These are phyloP conservation scores for Leptopterna dolabrata DNA, from an alignment of 2,888 invertebrate genomes.

Conservation along the genomic window DNA sequence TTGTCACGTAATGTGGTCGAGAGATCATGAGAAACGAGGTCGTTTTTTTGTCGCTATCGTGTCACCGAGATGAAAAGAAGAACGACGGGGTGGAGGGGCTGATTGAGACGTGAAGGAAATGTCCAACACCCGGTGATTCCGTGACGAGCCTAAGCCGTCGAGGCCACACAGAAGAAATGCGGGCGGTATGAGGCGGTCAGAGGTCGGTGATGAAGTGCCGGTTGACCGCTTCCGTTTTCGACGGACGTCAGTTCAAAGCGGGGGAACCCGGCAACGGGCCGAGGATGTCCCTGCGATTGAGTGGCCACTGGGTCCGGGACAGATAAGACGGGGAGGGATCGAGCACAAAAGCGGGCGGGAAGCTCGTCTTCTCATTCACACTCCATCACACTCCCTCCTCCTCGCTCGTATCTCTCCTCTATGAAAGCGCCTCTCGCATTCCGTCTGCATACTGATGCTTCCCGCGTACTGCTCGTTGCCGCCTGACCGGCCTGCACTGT, in stretches of 20 bases:
- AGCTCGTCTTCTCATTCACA: not conserved
- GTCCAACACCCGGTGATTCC: not conserved
- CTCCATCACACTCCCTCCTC: not conserved
- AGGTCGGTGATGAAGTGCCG: not conserved
- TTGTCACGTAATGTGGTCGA: too few species aligned
- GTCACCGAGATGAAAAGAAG: not conserved
- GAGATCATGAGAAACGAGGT: too few species aligned
- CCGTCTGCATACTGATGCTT: not conserved
- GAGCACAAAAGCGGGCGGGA: not conserved
- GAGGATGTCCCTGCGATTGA: not conserved
- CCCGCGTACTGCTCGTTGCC: not conserved
- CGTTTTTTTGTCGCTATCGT: not conserved
- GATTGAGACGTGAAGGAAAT: slow-evolving; percentile 3
- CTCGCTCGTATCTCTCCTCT: not conserved
- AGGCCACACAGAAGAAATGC: not conserved
- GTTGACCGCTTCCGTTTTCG: not conserved
- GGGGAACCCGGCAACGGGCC: not conserved
- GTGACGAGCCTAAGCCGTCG: not conserved
- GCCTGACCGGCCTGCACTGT: not conserved
- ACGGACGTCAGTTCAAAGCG: not conserved
- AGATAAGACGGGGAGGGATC: not conserved
- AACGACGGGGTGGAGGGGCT: too few species aligned
- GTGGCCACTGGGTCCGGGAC: not conserved
- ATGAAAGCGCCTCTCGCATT: not conserved
- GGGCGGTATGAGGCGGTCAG: not conserved